Percentiles rank a stretch among this genome's conserved stretches.
phyloP scores from a whole-genome alignment of 2,888 invertebrate genomes.

The Cryptus viduatorius region DNA sequence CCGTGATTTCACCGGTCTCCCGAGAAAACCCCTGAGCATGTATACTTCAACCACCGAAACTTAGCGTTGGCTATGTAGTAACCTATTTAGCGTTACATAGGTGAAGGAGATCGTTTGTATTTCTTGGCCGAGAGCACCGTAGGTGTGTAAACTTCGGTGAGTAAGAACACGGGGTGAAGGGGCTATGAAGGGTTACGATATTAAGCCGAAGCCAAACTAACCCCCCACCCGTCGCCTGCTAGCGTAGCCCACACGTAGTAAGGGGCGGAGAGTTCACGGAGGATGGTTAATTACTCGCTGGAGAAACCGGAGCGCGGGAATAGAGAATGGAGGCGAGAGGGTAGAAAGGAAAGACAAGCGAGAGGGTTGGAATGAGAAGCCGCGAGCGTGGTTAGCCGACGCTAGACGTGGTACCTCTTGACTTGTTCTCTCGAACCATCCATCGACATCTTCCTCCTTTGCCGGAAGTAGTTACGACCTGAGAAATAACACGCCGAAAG shows the following conservation, averaged over 20 bases:
- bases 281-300: constrained; percentile 60
- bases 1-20: not conserved
- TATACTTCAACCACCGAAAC: constrained; percentile 2
- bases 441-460: constrained; percentile 24
- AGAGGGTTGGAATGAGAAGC: constrained; percentile 17
- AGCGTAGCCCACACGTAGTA: constrained; percentile 24
- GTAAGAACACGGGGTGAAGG: not conserved
- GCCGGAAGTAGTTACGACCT: constrained; percentile 64
- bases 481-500: constrained; percentile 72
- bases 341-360: constrained; percentile 35
- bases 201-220: constrained; percentile 64
- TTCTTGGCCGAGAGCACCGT: constrained; percentile 36
- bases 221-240: constrained; percentile 7
- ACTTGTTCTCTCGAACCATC: constrained; percentile 20
- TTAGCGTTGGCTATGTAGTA: no score
- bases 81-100: not conserved
- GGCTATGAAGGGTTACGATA: constrained; percentile 31
- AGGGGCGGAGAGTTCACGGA: constrained; percentile 26
- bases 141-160: constrained; percentile 34
- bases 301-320: constrained; percentile 37
- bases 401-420: constrained; percentile 19
- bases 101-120: not conserved
- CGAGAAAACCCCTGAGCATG: not conserved
- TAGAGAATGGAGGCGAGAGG: constrained; percentile 21
- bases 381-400: constrained; percentile 14